Evolutionary conservation across 2,888 invertebrate species (phyloP).

Genomic region (Rotaria sp.): DNA sequence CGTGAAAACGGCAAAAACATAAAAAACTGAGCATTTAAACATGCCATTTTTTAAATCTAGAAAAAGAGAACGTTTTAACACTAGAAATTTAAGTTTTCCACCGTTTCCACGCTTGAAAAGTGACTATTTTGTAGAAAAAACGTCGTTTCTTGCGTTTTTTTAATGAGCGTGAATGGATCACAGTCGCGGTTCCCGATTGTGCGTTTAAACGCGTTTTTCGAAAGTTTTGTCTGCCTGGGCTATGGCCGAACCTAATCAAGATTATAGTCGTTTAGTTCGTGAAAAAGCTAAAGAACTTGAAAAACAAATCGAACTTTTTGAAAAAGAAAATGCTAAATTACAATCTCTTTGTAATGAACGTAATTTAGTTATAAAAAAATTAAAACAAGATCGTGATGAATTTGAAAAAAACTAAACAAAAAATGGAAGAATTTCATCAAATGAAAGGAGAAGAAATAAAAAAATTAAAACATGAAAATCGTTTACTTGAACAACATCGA

Average conservation of each 20-base stretch:
- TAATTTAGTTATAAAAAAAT: conserved; percentile 49
- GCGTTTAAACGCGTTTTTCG: too few species aligned
- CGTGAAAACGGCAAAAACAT: too few species aligned
- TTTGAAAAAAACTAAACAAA: conserved; percentile 52
- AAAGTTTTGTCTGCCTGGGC: too few species aligned
- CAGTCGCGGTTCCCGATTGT: too few species aligned
- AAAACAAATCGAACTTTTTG: conserved; percentile 52
- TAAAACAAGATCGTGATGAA: conserved; percentile 51
- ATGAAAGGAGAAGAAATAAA: conserved; percentile 52
- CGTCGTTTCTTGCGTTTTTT: too few species aligned
- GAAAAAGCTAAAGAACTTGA: conserved; percentile 53
- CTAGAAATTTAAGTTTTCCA: too few species aligned
- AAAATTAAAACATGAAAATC: conserved; percentile 53
- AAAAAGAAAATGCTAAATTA: conserved; percentile 50
- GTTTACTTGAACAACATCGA: conserved; percentile 53
- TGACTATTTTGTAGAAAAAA: too few species aligned
- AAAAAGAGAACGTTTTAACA: too few species aligned
- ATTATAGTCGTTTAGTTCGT: conserved; percentile 43
- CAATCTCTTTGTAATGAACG: conserved; percentile 49
- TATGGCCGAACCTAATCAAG: background rate
- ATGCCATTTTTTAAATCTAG: too few species aligned
- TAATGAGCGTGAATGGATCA: too few species aligned
- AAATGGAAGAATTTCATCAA: conserved; percentile 49
- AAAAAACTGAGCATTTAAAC: too few species aligned
- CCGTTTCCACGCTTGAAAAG: too few species aligned